Percentiles rank a stretch among this genome's conserved stretches.
Evolutionary conservation across 2,797 vertebrate genomes (phyloP).

Genomic region (Channa striata): DNA sequence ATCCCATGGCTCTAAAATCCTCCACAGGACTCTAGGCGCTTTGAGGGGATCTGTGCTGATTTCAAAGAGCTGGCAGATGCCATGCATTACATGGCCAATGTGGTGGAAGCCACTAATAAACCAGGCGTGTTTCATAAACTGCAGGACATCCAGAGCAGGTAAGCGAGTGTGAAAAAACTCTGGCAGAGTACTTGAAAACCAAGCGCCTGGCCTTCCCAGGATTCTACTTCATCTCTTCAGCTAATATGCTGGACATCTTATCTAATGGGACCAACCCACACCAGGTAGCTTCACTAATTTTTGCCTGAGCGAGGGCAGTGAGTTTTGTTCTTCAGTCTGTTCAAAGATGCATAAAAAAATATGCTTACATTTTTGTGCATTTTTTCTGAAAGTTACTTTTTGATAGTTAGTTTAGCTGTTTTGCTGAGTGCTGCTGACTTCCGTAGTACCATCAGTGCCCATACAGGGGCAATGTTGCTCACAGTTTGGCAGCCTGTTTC

Average conservation of each 20-base stretch:
- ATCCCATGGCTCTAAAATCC: slow-evolving; percentile 56
- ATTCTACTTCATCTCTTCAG: slow-evolving; percentile 98
- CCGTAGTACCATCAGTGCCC: slow-evolving; percentile 50
- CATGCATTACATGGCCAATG: slow-evolving; percentile 89
- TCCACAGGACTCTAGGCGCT: slow-evolving; percentile 91
- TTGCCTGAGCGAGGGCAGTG: slow-evolving; percentile 9
- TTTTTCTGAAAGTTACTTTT: slow-evolving; percentile 9
- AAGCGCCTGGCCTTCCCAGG: slow-evolving; percentile 95
- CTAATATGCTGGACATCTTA: slow-evolving; percentile 95
- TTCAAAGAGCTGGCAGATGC: slow-evolving; percentile 91
- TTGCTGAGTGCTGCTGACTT: slow-evolving; percentile 9
- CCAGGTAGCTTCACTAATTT: slow-evolving; percentile 80
- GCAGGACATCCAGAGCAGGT: slow-evolving; percentile 90
- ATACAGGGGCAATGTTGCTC: slow-evolving; percentile 77
- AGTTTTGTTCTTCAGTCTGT: slow-evolving; percentile 32
- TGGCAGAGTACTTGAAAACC: slow-evolving; percentile 94
- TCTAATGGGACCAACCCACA: slow-evolving; percentile 95
- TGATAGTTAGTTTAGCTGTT: slow-evolving; percentile 4
- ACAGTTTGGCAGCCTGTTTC: slow-evolving; percentile 44
- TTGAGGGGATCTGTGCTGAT: slow-evolving; percentile 91
- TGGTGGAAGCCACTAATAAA: slow-evolving; percentile 92
- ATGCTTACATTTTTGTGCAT: neutral
- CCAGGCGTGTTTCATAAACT: slow-evolving; percentile 88
- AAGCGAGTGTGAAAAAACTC: slow-evolving; percentile 97
- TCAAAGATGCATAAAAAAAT: slow-evolving; percentile 11